Percentiles rank a stretch among this genome's conserved stretches.
Conservation (phyloP, 2,888 invertebrate species). For the Nephrotoma guestfalica region DNA sequence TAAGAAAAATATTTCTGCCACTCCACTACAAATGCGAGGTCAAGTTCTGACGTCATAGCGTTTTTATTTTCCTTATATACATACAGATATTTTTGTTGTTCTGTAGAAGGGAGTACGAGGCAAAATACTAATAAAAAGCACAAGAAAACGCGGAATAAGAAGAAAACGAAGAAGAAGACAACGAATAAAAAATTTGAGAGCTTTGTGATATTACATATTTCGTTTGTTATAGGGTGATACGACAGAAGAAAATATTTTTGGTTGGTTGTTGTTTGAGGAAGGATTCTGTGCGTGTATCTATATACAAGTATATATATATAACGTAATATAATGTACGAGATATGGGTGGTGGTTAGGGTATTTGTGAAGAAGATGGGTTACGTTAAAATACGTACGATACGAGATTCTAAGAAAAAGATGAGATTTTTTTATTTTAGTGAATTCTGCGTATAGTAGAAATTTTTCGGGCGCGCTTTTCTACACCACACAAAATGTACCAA, state of each 20-base stretch:
- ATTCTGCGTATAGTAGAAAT: background rate
- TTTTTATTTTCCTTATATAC: background rate
- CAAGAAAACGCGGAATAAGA: background rate
- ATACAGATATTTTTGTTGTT: background rate
- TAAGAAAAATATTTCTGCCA: background rate
- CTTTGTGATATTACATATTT: background rate
- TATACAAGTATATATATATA: too few species aligned
- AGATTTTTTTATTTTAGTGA: background rate
- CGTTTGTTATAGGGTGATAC: background rate
- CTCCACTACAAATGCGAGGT: conserved; percentile 3
- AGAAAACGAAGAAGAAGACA: background rate
- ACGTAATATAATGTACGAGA: background rate
- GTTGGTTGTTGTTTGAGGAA: background rate
- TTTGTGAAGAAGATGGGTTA: background rate
- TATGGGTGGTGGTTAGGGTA: background rate
- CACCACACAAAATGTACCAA: background rate
- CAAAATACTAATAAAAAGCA: background rate
- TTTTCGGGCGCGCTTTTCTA: background rate
- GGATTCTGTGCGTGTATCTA: background rate
- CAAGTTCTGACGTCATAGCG: conserved; percentile 5
- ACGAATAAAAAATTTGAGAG: background rate
- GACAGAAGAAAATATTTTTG: background rate
- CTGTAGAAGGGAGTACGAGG: background rate
- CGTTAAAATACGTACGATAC: background rate
- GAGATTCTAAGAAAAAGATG: background rate